Evolutionary conservation across 2,888 invertebrate species (phyloP).

Genomic region (Caenorhabditis sinica): DNA sequence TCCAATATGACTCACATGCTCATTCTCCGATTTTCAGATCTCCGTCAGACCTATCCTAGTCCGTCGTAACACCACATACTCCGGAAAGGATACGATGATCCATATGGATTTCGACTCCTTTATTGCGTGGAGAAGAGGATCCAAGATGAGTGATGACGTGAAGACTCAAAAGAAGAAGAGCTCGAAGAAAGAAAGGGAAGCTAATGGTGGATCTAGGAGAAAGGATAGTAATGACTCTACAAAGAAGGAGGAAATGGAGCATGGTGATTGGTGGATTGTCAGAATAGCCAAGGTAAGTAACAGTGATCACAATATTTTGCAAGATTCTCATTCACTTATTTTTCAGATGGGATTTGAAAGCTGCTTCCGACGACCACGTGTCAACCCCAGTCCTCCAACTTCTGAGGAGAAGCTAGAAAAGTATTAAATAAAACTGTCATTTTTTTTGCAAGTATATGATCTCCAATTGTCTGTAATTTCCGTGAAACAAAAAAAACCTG

Average conservation of each 20-base stretch:
- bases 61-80: conserved; percentile 43
- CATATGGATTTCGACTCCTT: conserved; percentile 80
- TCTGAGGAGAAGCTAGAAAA: conserved; percentile 1
- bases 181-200: conserved; percentile 39
- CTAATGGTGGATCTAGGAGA: neutral
- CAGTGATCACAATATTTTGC: neutral
- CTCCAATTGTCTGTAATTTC: conserved; percentile 21
- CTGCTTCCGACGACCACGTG: conserved; percentile 58
- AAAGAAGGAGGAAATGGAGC: conserved; percentile 46
- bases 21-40: conserved; percentile 36
- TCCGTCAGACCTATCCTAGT: conserved; percentile 66
- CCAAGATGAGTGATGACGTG: conserved; percentile 69
- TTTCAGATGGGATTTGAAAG: conserved; percentile 62
- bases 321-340: neutral
- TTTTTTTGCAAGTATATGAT: neutral
- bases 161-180: conserved; percentile 34
- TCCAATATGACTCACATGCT: too few relatives aligned
- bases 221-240: conserved; percentile 28
- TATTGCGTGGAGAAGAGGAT: conserved; percentile 76
- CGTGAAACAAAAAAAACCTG: conserved; percentile 30
- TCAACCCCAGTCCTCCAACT: conserved; percentile 54
- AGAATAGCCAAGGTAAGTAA: conserved; percentile 47
- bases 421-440: neutral
- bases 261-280: conserved; percentile 59
- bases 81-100: conserved; percentile 40